Base-by-base conservation (phyloP, 2,113 vertebrate genomes). In the Oncorhynchus tshawytscha region DNA sequence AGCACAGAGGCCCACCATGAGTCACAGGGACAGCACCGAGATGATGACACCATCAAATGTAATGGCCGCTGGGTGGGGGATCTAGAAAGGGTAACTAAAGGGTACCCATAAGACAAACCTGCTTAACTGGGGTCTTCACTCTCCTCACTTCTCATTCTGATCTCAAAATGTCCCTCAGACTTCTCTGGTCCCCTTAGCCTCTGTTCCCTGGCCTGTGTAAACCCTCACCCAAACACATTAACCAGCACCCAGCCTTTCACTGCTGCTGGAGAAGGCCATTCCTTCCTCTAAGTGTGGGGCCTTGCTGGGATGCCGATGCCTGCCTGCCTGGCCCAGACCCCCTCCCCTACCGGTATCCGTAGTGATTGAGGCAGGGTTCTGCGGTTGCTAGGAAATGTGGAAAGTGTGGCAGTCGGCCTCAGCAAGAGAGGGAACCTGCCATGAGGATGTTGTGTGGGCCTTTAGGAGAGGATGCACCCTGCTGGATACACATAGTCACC, bases 361-460 rank as follows among this genome's bases (percentile, higher is more conserved):
- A 91, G 88, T 91, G 90, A 91, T 89, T 82, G 86, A 91, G 89
- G 91, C 87, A 88, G 88, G 88, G 84, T 82, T 80, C 82, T 77
- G 77, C 11, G 80, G 92, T 92, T 93, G 92, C 91, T 91, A 91
- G 85, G 91, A 81, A 83, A 93, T 85, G 77, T 34, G 69, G 72
- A 80, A 78, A 90, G 82, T 90, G 86, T 88, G 81, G 83, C 84
- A 83, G 80, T 83, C 54, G 51, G 84, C 75, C 72, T 87, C 72
- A 54, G 77, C 79, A 81, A 80, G 76, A 66, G 64, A 76, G 65
- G 75, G 48, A 57, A 68, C 57, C 68, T n/a, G 49, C 68, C 49
- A 70, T 16, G 69, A 78, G 69, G 78, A 69, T 1, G 1, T 31
- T 59, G 48, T 54, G 69, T 29, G 31, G 67, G 81, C 79, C 8